Evolutionary conservation across 2,797 vertebrate genomes (phyloP).

Genomic region (Siniperca scherzeri): DNA sequence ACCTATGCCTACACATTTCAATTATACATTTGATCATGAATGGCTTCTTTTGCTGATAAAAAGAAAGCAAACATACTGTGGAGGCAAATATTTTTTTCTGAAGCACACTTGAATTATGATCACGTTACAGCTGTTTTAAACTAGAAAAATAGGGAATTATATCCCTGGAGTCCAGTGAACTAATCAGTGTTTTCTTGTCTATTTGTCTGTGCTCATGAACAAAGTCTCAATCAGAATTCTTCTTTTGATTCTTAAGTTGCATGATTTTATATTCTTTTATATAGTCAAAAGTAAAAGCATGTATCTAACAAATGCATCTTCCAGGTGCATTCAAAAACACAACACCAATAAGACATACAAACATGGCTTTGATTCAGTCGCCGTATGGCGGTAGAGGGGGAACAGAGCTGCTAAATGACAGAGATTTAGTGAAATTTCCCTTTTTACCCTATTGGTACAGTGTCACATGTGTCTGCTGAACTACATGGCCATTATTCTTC

Average conservation of each 20-base stretch:
- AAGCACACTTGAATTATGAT: neutral
- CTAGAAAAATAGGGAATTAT: neutral
- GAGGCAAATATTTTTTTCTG: neutral
- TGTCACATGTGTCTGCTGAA: slow-evolving; percentile 21
- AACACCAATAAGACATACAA: neutral
- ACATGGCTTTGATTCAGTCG: neutral
- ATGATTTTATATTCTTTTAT: neutral
- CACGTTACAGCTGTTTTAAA: neutral
- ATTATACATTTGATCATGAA: neutral
- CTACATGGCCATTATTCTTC: slow-evolving; percentile 44
- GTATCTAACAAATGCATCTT: neutral
- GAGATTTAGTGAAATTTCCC: slow-evolving; percentile 26
- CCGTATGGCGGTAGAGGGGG: neutral
- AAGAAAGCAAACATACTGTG: neutral
- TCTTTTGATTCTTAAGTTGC: neutral
- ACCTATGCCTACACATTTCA: neutral
- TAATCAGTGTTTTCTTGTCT: neutral
- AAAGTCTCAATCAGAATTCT: neutral
- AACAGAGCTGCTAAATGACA: neutral
- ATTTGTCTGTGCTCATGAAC: neutral
- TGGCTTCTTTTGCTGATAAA: neutral
- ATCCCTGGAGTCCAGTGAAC: neutral
- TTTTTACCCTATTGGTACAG: slow-evolving; percentile 3
- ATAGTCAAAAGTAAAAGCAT: neutral
- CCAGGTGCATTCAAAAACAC: neutral